Conservation (phyloP, 1,140 invertebrate species). For the Diprion similis region DNA sequence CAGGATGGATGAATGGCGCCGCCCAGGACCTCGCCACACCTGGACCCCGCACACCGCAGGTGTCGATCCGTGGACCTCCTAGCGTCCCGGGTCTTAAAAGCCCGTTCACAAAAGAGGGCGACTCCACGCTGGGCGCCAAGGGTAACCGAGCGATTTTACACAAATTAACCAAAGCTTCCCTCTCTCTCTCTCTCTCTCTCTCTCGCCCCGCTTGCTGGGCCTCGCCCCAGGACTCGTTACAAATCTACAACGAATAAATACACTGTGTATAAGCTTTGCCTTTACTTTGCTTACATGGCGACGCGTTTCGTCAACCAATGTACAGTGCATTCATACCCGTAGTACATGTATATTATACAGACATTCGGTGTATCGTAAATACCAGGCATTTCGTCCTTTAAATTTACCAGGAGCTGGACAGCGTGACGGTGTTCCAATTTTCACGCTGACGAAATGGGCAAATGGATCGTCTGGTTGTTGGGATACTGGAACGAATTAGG, state of each 20-base stretch:
- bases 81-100: slow-evolving; percentile 23
- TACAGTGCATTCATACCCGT: no score
- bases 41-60: slow-evolving; percentile 34
- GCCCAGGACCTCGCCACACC: slow-evolving; percentile 27
- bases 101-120: slow-evolving; percentile 38
- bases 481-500: no score
- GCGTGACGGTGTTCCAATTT: no score
- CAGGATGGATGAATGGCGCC: not conserved
- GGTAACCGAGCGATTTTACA: slow-evolving; percentile 40
- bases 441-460: no score
- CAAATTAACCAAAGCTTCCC: slow-evolving; percentile 37
- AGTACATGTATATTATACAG: no score
- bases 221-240: slow-evolving; percentile 17
- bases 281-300: not conserved
- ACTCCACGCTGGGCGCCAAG: slow-evolving; percentile 31
- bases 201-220: not conserved
- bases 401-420: no score
- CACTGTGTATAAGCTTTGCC: not conserved
- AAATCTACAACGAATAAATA: not conserved
- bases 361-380: no score
- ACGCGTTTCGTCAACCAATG: no score
- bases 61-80: slow-evolving; percentile 32
- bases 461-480: no score
- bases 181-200: slow-evolving; percentile 29
- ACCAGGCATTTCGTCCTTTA: no score